Percentiles rank a stretch among this genome's conserved stretches.
phyloP scores from a whole-genome alignment of 2,113 vertebrate species.

The Percopsis transmontana region DNA sequence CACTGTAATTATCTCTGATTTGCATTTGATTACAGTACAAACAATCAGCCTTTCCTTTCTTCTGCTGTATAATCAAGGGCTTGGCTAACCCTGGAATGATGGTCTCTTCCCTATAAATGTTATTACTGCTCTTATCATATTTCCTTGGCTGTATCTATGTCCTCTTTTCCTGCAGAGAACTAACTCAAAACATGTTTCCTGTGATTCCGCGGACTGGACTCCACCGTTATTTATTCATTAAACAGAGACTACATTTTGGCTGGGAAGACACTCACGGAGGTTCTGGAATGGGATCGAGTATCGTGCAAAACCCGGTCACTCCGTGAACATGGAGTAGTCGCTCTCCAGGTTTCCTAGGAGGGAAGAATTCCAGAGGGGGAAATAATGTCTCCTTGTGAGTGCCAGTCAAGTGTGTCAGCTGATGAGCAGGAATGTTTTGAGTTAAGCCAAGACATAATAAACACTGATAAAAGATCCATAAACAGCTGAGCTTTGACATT shows the following conservation, averaged over 20 bases:
- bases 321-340: slow-evolving; percentile 17
- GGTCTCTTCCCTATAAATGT: slow-evolving; percentile 45
- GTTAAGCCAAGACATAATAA: slow-evolving; percentile 64
- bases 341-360: slow-evolving; percentile 22
- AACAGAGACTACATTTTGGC: slow-evolving; percentile 43
- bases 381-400: slow-evolving; percentile 53
- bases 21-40: not conserved
- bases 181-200: slow-evolving; percentile 71
- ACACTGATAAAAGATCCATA: slow-evolving; percentile 50
- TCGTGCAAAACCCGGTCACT: slow-evolving; percentile 31
- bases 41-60: no score
- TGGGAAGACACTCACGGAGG: slow-evolving; percentile 32
- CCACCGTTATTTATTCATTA: slow-evolving; percentile 65
- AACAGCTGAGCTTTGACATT: slow-evolving; percentile 38
- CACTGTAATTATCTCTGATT: slow-evolving; percentile 22
- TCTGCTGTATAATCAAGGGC: slow-evolving; percentile 12
- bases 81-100: slow-evolving; percentile 18
- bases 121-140: slow-evolving; percentile 61
- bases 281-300: slow-evolving; percentile 44
- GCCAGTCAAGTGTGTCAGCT: slow-evolving; percentile 51
- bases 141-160: slow-evolving; percentile 55
- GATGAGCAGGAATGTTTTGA: slow-evolving; percentile 62
- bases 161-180: slow-evolving; percentile 62
- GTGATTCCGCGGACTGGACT: slow-evolving; percentile 43
- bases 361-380: slow-evolving; percentile 55